Evolutionary conservation across 2,113 vertebrate species (phyloP).

Genomic region (Stercorarius parasiticus): DNA sequence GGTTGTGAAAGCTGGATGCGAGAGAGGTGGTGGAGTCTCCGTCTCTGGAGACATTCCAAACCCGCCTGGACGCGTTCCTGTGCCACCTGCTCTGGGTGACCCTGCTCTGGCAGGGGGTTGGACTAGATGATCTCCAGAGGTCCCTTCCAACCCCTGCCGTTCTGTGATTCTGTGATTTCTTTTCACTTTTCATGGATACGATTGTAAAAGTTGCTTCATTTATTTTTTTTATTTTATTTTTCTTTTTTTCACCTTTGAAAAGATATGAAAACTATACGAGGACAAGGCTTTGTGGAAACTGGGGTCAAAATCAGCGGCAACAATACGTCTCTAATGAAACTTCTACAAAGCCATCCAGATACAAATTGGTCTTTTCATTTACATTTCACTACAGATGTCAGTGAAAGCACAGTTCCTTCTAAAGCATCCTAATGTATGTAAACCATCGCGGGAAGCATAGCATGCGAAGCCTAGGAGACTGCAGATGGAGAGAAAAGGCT

Average conservation of each 20-base stretch:
- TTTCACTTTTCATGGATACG: not conserved
- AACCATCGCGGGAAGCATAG: conserved; percentile 30
- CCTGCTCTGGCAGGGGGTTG: too few relatives aligned
- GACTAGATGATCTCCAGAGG: too few relatives aligned
- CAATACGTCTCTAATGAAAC: conserved; percentile 47
- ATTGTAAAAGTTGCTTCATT: not conserved
- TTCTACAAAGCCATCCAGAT: not conserved
- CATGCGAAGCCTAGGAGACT: conserved; percentile 32
- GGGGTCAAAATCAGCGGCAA: not conserved
- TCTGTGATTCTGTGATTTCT: not conserved
- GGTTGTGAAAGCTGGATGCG: not conserved
- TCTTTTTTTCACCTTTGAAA: not conserved
- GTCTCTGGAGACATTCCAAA: too few relatives aligned
- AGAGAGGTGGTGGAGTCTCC: too few relatives aligned
- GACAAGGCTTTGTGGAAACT: not conserved
- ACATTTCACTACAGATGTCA: conserved; percentile 56
- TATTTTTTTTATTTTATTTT: not conserved
- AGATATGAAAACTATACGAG: not conserved
- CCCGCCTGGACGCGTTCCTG: too few relatives aligned
- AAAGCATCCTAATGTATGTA: conserved; percentile 55
- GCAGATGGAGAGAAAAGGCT: conserved; percentile 68
- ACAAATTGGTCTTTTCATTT: conserved; percentile 54
- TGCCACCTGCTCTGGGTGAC: too few relatives aligned
- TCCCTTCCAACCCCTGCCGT: too few relatives aligned
- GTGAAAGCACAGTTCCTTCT: conserved; percentile 40